Base-by-base conservation (phyloP, 2,113 vertebrate species). In the Ramphastos sulfuratus region DNA sequence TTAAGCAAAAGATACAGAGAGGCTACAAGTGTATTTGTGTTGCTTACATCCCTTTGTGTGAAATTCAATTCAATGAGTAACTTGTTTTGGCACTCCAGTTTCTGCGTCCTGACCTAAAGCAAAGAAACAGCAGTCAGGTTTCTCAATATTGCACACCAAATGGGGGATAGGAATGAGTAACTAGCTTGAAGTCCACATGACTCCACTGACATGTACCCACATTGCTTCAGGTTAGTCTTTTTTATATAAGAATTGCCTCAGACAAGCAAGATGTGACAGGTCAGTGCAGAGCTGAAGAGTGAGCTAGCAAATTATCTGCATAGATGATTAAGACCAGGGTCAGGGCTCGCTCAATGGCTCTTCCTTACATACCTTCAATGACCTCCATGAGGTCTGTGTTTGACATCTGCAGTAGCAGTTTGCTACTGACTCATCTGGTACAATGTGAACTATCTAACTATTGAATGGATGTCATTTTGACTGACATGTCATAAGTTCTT, bases 1-100 rank as follows among this genome's bases (percentile, higher is more conserved):
- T 96, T 89, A 83, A 95, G 78, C 60, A 67, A 93, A 79, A 85
- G 31, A 66, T 63, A 63, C 30, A 79, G 60, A 78, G 37, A n/a
- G 24, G 10, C 31, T 60, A 19, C 30, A 72, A 93, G 7, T 50
- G 6, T 21, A 46, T 81, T 78, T 72, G 30, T 88, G 54, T 31
- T 52, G 33, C 39, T 85, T 84, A 44, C 27, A 63, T n/a, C 23
- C 33, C 44, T 59, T 71, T 72, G 35, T 69, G 14, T 65, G 58
- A 84, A 94, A 85, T 69, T 88, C 23, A 90, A 55, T 54, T 58
- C 44, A 46, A 84, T 31, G 3, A 88, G 37, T 61, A 81, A 81
- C 27, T 84, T 61, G 33, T 65, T 90, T 75, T 31, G 58, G 27
- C 44, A 77, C 33, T 59, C 25, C 30, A 17, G 5, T 69, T 92